These are phyloP conservation scores for Pteronotus mesoamericanus DNA, from an alignment of 2,797 vertebrate species.

Conservation along the genomic window DNA sequence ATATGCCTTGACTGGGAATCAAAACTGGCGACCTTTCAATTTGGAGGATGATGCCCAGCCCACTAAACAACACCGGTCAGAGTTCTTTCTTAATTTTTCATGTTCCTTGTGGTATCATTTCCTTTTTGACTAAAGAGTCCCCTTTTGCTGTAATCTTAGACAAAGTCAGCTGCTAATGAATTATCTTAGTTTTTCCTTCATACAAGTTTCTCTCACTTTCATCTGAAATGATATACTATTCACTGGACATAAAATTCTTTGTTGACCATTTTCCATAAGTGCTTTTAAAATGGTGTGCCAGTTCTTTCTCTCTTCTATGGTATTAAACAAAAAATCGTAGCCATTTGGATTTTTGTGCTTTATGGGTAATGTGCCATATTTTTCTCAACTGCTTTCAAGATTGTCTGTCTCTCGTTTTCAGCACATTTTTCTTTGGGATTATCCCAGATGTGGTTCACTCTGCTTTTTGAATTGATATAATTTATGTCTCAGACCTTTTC, in stretches of 20 bases:
- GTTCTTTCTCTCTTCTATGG: not conserved
- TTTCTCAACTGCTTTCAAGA: not conserved
- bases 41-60: too few relatives aligned
- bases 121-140: not conserved
- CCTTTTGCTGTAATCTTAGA: not conserved
- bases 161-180: not conserved
- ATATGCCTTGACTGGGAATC: too few relatives aligned
- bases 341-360: not conserved
- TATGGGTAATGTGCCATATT: not conserved
- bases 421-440: not conserved
- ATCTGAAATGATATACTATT: not conserved
- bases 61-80: too few relatives aligned
- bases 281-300: not conserved
- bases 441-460: not conserved
- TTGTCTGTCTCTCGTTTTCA: not conserved
- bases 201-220: not conserved
- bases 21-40: too few relatives aligned
- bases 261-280: not conserved
- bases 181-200: constrained; percentile 20
- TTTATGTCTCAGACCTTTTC: not conserved
- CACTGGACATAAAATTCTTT: not conserved
- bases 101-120: not conserved
- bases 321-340: not conserved
- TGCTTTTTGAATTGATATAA: not conserved
- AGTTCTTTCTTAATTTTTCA: too few relatives aligned